Base-by-base conservation (phyloP, 2,113 vertebrate genomes). In the Tautogolabrus adspersus region DNA sequence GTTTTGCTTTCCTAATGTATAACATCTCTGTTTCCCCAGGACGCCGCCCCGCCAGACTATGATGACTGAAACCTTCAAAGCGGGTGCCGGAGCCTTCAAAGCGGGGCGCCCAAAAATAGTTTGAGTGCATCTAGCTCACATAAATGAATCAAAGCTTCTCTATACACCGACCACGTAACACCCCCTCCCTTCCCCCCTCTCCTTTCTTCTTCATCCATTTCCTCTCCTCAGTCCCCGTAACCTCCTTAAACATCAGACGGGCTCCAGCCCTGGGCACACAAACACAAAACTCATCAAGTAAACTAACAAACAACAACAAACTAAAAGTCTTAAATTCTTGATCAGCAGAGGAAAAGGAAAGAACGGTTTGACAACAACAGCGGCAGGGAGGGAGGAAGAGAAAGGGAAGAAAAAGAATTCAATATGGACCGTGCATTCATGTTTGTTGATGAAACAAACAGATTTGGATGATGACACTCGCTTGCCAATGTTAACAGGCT, bases 361-460 rank as follows among this genome's bases (percentile, higher is more conserved):
- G 44, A 13, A 51, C 4, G 19, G 68, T 79, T 79, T 82, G 79
- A 81, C 59, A 70, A 72, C 56, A 77, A 74, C 72, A 61, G 72
- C 10, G 19, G 44, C 8, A 19, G 42, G 49, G 49, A 67, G 72
- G 75, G 72, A 9, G 73, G 83, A 77, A 87, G 63, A 52, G 12
- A 75, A 78, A 56, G 16, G 63, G 86, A 75, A 85, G 57, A 79
- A 87, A 84, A 83, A 71, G 83, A 87, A 91, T 85, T 66, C n/a
- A 57, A 85, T 86, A 86, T 84, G 66, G 69, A 62, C 63, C 34
- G 61, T 54, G 87, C 66, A 58, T 69, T 88, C 65, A 79, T 75
- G 66, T 85, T 78, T 68, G 73, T 57, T 54, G 65, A 79, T 77
- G 77, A 81, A 77, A 85, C 65, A 82, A 86, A 74, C 11, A 70